A percentile compares a stretch with the other conserved stretches of the same genome.
Conservation (phyloP, 1,140 invertebrate genomes). For the Panagrolaimus sp. region DNA sequence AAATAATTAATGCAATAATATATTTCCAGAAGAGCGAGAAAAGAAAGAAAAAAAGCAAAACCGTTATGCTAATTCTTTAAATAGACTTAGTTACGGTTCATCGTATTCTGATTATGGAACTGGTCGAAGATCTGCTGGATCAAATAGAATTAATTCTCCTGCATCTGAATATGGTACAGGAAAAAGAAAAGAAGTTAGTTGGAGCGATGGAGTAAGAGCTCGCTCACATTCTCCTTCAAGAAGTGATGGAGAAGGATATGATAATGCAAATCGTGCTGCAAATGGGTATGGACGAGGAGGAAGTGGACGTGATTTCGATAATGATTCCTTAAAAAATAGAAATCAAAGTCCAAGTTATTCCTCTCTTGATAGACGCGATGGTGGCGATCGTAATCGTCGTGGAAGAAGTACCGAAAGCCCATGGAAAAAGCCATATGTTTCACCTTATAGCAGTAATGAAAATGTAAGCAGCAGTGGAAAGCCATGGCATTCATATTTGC, state of each 20-base stretch:
- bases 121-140: slow-evolving; percentile 4
- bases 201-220: slow-evolving; percentile 40
- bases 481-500: not conserved
- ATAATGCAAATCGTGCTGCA: not conserved
- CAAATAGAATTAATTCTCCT: slow-evolving; percentile 21
- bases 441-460: slow-evolving; percentile 8
- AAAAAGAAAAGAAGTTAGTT: slow-evolving; percentile 41
- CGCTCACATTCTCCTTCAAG: slow-evolving; percentile 40
- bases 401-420: slow-evolving; percentile 7
- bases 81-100: slow-evolving; percentile 10
- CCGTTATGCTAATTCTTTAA: not conserved
- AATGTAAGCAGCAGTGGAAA: not conserved
- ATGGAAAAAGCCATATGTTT: slow-evolving; percentile 2
- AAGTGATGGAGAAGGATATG: slow-evolving; percentile 13
- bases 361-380: slow-evolving; percentile 5
- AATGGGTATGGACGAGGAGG: slow-evolving; percentile 13
- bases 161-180: slow-evolving; percentile 23
- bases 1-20: too few species aligned
- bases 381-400: too few species aligned
- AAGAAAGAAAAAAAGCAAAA: slow-evolving; percentile 2
- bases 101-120: slow-evolving; percentile 9
- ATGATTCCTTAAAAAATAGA: too few species aligned
- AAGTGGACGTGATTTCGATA: not conserved
- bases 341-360: not conserved
- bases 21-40: slow-evolving; percentile 22